Percentiles rank a stretch among this genome's conserved stretches.
Evolutionary conservation across 2,113 vertebrate species (phyloP).

Genomic region (cat (Felis catus)): F.catus_Fca126_mat1.0 CM031417.1:21784001-21784500

Average conservation of each 20-base stretch:
- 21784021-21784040: too few species aligned
- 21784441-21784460: neutral
- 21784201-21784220: neutral
- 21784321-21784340: neutral
- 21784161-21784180: neutral
- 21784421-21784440: rapidly evolving
- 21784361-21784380: neutral
- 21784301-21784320: neutral
- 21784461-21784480: neutral
- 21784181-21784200: neutral
- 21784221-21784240: neutral
- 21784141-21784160: neutral
- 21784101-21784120: neutral
- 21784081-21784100: neutral
- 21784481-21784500: neutral
- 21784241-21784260: neutral
- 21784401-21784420: neutral
- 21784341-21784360: neutral
- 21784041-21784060: neutral
- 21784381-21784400: neutral
- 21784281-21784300: neutral
- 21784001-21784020: neutral
- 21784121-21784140: neutral
- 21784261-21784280: neutral
- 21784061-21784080: neutral